Evolutionary conservation across 2,888 invertebrate species (phyloP), one percentile per base, ranked within the genome.

Genomic region (Phanerotoma sp.): DNA sequence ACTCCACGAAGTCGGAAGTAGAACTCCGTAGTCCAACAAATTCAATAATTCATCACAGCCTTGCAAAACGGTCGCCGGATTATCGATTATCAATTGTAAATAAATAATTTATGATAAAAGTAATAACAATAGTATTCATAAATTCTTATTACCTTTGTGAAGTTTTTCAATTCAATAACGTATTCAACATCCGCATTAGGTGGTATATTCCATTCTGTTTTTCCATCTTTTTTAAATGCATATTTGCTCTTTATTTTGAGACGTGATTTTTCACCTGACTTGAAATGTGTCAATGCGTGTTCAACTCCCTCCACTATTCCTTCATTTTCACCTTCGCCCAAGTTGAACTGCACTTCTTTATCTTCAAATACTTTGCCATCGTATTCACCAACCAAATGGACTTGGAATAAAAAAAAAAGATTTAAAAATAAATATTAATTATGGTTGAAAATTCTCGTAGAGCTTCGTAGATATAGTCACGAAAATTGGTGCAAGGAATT

Each of bases 111-210:
- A n/a, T n/a, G n/a, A n/a, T n/a, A n/a, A n/a, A n/a, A n/a, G n/a
- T n/a, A n/a, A n/a, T n/a, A n/a, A n/a, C n/a, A n/a, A n/a, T n/a
- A n/a, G n/a, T n/a, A n/a, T n/a, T n/a, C n/a, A n/a, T n/a, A n/a
- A n/a, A n/a, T n/a, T n/a, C n/a, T n/a, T n/a, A n/a, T 66, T 72
- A 86, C 87, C 79, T 88, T 89, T 77, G 96, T 96, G 73, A 96
- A 96, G 63, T 84, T 86, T 32, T 86, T 87, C 57, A 99, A 75
- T 54, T 87, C 88, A 1, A 98, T 86, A 11, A 82, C 84, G 76
- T 96, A 98, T 65, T 89, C 87, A 0, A 96, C 82, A 1, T 82
- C 81, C 0, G 93, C 84, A 72, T 92, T 83, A 0, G 91, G 80
- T 18, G 96, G 95, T 62, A 98, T 87, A 52, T 83, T 81, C 45